phyloP scores from a whole-genome alignment of 1,140 invertebrate species.

The Drosophila lacertosa region DNA sequence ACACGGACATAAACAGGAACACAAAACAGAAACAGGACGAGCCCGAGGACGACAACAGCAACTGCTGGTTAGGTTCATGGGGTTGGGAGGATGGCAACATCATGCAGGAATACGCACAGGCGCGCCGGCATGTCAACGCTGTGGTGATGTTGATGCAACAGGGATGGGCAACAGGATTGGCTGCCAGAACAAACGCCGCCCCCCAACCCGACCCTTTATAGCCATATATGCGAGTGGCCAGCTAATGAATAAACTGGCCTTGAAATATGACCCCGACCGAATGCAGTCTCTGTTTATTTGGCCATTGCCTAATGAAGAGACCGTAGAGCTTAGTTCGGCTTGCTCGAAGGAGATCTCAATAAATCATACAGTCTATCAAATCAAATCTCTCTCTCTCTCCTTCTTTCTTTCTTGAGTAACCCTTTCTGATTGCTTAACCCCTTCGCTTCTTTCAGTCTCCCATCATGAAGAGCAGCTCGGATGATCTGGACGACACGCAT shows the following conservation, averaged over 20 bases:
- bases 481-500: conserved; percentile 91
- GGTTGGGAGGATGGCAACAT: conserved; percentile 13
- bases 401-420: too few species aligned
- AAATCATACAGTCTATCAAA: conserved; percentile 28
- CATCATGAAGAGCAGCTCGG: conserved; percentile 83
- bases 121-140: conserved; percentile 62
- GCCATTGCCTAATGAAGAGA: not conserved
- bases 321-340: conserved; percentile 6
- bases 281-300: conserved; percentile 31
- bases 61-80: too few species aligned
- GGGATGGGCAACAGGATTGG: conserved; percentile 33
- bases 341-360: conserved; percentile 21
- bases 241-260: conserved; percentile 66
- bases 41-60: too few species aligned
- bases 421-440: not conserved
- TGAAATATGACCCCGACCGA: conserved; percentile 53
- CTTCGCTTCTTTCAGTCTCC: not conserved
- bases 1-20: conserved; percentile 54
- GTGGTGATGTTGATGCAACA: conserved; percentile 53
- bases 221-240: not conserved
- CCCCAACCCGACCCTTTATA: too few species aligned
- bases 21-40: conserved; percentile 21
- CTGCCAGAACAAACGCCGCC: conserved; percentile 12
- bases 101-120: conserved; percentile 40
- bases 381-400: too few species aligned